Evolutionary conservation across 2,113 vertebrate genomes (phyloP), one percentile per base, ranked within the genome.

Genomic region (Cheirogaleus medius): DNA sequence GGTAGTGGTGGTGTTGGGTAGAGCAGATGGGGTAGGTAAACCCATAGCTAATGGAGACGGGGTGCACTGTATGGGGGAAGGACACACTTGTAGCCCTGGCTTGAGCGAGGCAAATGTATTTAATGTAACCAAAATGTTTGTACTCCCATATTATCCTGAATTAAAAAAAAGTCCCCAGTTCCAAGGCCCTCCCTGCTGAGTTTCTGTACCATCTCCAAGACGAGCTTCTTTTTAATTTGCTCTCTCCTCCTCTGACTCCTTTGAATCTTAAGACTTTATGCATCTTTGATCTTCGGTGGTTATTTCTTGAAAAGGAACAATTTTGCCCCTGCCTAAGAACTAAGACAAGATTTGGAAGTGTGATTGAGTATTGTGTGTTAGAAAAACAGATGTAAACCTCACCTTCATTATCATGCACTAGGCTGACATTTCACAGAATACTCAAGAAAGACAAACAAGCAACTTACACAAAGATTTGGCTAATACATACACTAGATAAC

Each of bases 271-370:
- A 54, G 2, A 2, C 32, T 96, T 97, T 96, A 92, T 92, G 92
- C 39, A 66, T 82, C 95, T 96, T 76, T 98, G 96, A 98, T 98
- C 83, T 98, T 94, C 94, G 97, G 97, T 91, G 81, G 93, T 84
- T 92, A 37, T 94, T 94, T 97, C 90, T 94, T 96, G 68, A 95
- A 97, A 98, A 95, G n/a, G 87, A 95, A 74, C 86, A 76, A 85
- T 96, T 98, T 96, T 96, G 23, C 42, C 83, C 92, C 95, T 6
- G 3, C n/a, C 39, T 93, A 78, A 93, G 89, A 92, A 97, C 32
- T 15, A 83, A 42, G 15, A 71, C 0, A 2, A 92, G 69, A 93
- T 94, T 97, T 92, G 81, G 47, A 91, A 94, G 66, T 60, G 86
- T 13, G 5, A 90, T 18, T 81, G 6, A 76, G 37, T 82, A 82